Evolutionary conservation across 2,888 invertebrate genomes (phyloP), one percentile per base, ranked within the genome.

Genomic region (Pseudoips prasinana): DNA sequence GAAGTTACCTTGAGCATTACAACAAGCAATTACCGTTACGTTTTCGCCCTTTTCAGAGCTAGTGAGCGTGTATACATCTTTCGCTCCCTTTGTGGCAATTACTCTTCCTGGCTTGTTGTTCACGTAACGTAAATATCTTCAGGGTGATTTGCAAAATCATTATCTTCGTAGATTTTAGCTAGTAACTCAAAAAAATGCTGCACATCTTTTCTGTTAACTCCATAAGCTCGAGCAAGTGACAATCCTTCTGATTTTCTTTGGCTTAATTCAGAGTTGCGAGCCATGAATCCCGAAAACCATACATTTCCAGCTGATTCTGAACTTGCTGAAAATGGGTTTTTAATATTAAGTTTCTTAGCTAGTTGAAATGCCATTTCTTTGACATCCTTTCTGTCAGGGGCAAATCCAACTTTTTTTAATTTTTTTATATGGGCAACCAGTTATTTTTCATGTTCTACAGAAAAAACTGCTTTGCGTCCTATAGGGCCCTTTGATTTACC

Each of bases 61-160:
- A 4, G 42, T 49, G 8, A 42, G 11, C 9, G 33, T 30, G 22
- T 39, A 10, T 5, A 41, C 48, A 8, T 23, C 25, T 38, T 60
- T 67, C 1, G 45, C 19, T n/a, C 70, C 73, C 51, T 64, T 71
- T 25, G 31, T 45, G 3, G 66, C 70, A 10, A 74, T 8, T 14
- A 79, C 63, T 39, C 61, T 53, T 7, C 59, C 57, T 19, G 73
- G 64, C 31, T 56, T 61, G 29, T 71, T 70, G 22, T 74, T 75
- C 39, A 68, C 48, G 52, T 79, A n/a, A n/a, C 79, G 33, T 48
- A 80, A 11, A 78, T 62, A 7, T 51, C 25, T 22, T 45, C 52
- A 8, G 60, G 63, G 35, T 61, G 54, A 34, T 52, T 45, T 9
- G 48, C 8, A 10, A 64, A 41, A 41, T 58, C 47, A 46, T 64